Evolutionary conservation across 2,888 invertebrate species (phyloP), one percentile per base, ranked within the genome.

Genomic region (Zaprionus lineosus): DNA sequence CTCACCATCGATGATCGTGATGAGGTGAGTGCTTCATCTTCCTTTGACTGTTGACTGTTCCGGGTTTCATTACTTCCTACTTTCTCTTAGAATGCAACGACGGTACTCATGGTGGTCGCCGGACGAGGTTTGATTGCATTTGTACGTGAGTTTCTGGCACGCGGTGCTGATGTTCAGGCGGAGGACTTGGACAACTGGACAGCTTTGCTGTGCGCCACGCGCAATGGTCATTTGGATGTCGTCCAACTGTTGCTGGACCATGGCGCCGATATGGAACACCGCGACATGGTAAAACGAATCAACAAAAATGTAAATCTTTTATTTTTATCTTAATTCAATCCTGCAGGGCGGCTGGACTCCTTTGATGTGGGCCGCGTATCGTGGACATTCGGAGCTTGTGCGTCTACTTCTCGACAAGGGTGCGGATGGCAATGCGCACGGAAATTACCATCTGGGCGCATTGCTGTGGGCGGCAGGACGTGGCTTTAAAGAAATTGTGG

Each of bases 321-420:
- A n/a, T n/a, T n/a, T n/a, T n/a, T n/a, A n/a, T n/a, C n/a, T n/a
- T n/a, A n/a, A n/a, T n/a, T n/a, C n/a, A n/a, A n/a, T n/a, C 2
- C 43, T 36, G 4, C 90, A 97, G 97, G 98, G 98, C 74, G 97
- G 97, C 26, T 99, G 99, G 99, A 96, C 98, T 2, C 93, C 98
- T 0, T 92, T 99, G 50, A 97, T 99, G 95, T 99, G 99, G 99
- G 97, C 98, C 0, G 93, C 97, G 5, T 99, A 99, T 91, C 97
- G 98, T 89, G 98, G 97, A 4, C 93, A 93, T 73, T 92, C 93
- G 19, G 93, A 95, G 26, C 93, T 96, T 60, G 97, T 95, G 26
- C 92, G 93, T 26, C 88, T 95, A 50, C 91, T 99, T 33, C 90
- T 99, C 69, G 95, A 96, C 66, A 93, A 94, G 74, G 96, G 96